Evolutionary conservation across 2,797 vertebrate genomes (phyloP).

Genomic region (Iguana delicatissima): DNA sequence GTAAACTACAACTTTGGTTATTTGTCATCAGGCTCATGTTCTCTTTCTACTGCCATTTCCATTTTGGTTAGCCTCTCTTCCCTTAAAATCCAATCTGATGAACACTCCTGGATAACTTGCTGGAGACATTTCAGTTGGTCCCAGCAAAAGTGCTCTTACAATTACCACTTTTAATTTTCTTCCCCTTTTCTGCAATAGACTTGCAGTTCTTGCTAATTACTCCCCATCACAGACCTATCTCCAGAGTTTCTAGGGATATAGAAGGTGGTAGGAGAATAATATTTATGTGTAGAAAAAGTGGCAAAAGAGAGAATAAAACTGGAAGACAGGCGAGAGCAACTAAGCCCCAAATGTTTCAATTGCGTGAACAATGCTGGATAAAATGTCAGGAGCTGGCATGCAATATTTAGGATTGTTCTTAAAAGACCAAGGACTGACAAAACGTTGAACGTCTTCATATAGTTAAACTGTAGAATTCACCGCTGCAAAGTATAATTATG

Average conservation of each 20-base stretch:
- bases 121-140: neutral
- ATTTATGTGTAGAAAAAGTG: neutral
- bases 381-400: neutral
- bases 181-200: neutral
- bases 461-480: too few relatives aligned
- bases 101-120: neutral
- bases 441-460: too few relatives aligned
- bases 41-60: neutral
- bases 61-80: neutral
- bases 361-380: neutral
- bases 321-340: neutral
- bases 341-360: too few relatives aligned
- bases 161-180: neutral
- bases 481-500: too few relatives aligned
- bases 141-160: neutral
- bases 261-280: neutral
- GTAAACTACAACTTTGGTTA: neutral
- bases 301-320: neutral
- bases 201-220: neutral
- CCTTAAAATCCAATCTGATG: neutral
- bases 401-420: neutral
- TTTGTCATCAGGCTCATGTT: neutral
- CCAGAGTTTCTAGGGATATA: neutral
- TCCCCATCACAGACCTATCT: neutral
- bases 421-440: too few relatives aligned